Percentiles rank a stretch among this genome's conserved stretches.
These are phyloP conservation scores for Spatula clypeata DNA, from an alignment of 2,797 vertebrate species.

Conservation along the genomic window DNA sequence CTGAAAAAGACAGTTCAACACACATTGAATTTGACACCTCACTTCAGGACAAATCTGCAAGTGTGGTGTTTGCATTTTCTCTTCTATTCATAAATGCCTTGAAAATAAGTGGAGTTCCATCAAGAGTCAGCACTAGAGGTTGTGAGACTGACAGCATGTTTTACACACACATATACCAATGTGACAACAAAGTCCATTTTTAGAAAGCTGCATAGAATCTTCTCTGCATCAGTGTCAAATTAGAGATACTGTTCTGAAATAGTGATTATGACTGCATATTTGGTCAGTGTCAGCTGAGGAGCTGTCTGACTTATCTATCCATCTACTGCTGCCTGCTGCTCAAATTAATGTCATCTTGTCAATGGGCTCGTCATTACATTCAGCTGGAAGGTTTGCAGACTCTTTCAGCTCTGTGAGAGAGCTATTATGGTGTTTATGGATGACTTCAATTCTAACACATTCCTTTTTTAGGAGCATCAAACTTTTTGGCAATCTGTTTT, in stretches of 20 bases:
- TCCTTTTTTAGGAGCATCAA: conserved; percentile 30
- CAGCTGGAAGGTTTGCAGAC: conserved; percentile 52
- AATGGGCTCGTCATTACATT: conserved; percentile 66
- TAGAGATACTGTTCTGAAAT: conserved; percentile 56
- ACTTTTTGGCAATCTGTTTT: conserved; percentile 56
- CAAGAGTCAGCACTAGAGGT: conserved; percentile 57
- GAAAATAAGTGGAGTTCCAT: conserved; percentile 63
- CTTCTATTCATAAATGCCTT: conserved; percentile 53
- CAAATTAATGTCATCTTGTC: conserved; percentile 73
- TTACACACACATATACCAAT: conserved; percentile 11
- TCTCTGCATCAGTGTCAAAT: conserved; percentile 65
- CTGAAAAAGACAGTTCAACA: conserved; percentile 38
- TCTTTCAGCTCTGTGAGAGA: conserved; percentile 60
- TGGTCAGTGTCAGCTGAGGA: conserved; percentile 64
- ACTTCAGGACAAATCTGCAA: conserved; percentile 62
- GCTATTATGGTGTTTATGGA: conserved; percentile 53
- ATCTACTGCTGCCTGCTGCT: conserved; percentile 59
- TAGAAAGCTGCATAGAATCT: conserved; percentile 32
- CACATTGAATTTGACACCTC: conserved; percentile 72
- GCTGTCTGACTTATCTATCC: conserved; percentile 72
- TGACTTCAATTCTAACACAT: conserved; percentile 55
- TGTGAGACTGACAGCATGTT: conserved; percentile 71
- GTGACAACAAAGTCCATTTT: conserved; percentile 59
- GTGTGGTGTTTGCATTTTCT: neutral
- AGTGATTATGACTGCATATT: conserved; percentile 74